phyloP scores from a whole-genome alignment of 2,797 vertebrate species.

The Labeo calbasu region DNA sequence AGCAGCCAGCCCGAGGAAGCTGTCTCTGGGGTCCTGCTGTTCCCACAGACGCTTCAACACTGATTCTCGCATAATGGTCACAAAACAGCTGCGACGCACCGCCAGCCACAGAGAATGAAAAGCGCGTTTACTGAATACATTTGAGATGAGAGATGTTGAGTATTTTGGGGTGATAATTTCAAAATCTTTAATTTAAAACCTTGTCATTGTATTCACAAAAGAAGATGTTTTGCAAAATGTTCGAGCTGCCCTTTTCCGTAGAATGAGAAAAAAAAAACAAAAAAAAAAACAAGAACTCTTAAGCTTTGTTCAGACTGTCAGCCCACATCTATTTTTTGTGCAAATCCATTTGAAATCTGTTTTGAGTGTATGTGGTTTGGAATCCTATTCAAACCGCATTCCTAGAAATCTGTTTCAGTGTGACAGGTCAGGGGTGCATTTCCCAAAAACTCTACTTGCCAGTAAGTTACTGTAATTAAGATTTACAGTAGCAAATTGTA shows the following conservation, averaged over 20 bases:
- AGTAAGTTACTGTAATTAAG: too few species aligned
- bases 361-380: too few species aligned
- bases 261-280: not conserved
- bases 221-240: not conserved
- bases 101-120: not conserved
- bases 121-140: not conserved
- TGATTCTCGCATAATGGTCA: slow-evolving; percentile 34
- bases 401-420: too few species aligned
- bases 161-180: not conserved
- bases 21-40: slow-evolving; percentile 31
- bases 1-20: slow-evolving; percentile 23
- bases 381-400: too few species aligned
- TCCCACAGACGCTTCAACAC: slow-evolving; percentile 19
- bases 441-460: too few species aligned
- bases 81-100: slow-evolving; percentile 9
- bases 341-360: too few species aligned
- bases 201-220: not conserved
- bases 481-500: too few species aligned
- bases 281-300: not conserved
- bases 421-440: too few species aligned
- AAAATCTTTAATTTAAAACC: not conserved
- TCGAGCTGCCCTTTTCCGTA: not conserved
- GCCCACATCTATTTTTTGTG: too few species aligned
- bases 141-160: not conserved
- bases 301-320: too few species aligned